Base-by-base conservation (phyloP, 2,113 vertebrate species). In the Zosterops pallidus region DNA sequence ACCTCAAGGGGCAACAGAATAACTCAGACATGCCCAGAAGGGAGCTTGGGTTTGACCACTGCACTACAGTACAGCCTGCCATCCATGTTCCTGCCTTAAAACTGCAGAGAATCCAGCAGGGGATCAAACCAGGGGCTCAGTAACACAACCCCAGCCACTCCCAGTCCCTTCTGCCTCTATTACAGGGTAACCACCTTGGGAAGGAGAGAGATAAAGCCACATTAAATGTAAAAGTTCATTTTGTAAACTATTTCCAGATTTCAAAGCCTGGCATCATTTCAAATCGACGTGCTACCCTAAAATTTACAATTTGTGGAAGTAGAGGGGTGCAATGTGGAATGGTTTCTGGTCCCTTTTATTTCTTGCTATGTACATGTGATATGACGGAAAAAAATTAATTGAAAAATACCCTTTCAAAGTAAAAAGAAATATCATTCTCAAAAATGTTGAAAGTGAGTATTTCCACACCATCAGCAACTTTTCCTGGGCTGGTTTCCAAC, bases 381-480 rank as follows among this genome's bases (percentile, higher is more conserved):
- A 74, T 2, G 85, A 76, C 35, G 59, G 33, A 20, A 77, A 93
- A 87, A 86, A 86, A 90, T 52, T 92, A 96, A 89, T 95, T 93
- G 92, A 94, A 95, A 96, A 95, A 92, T 83, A 81, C 44, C 29
- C 89, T 86, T 93, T 94, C 86, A 95, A 96, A 94, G 92, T 59
- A 80, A 93, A 96, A 93, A 86, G 88, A 88, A 95, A 84, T 65
- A 83, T 67, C 55, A 83, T 86, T 92, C 89, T 89, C 80, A 74
- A 67, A 90, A 92, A 96, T 55, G 92, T 93, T 96, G 76, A 92
- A 96, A 94, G 83, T 72, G 49, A 90, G 19, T 78, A 81, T 96
- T 97, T 97, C 89, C 89, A 94, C 95, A 95, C 80, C 76, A 90
- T 96, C 95, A 95, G 96, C 96, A 96, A 92, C 89, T 96, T 97